phyloP scores from a whole-genome alignment of 2,113 vertebrate species.

The Tetrax tetrax region DNA sequence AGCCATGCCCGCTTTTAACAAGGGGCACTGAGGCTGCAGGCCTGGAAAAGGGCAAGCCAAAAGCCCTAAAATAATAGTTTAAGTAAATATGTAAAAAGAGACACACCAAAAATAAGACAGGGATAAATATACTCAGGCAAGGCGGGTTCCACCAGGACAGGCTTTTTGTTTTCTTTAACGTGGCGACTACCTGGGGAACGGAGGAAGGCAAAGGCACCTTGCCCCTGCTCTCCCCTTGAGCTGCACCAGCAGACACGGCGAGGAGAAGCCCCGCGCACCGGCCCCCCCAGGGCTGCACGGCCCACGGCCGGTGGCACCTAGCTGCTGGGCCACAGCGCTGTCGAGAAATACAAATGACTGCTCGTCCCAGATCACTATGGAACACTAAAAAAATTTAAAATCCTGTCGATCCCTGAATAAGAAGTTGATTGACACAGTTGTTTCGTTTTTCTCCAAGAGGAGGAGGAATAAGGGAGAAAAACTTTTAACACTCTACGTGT shows the following conservation, averaged over 20 bases:
- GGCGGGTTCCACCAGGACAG: constrained; percentile 48
- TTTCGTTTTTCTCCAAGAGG: constrained; percentile 67
- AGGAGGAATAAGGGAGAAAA: constrained; percentile 67
- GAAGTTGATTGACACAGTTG: constrained; percentile 74
- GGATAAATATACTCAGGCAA: constrained; percentile 47
- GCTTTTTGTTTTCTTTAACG: constrained; percentile 14
- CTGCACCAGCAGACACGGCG: not conserved
- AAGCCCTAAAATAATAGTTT: constrained; percentile 43
- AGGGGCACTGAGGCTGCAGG: not conserved
- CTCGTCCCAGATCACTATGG: constrained; percentile 55
- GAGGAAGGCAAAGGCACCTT: not conserved
- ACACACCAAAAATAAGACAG: constrained; percentile 54
- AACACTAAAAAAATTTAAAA: constrained; percentile 78
- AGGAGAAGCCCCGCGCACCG: constrained; percentile 2
- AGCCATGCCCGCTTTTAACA: not conserved
- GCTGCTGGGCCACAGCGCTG: constrained; percentile 42
- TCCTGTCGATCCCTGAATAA: constrained; percentile 84
- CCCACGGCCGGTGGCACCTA: not conserved
- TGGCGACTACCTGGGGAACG: constrained; percentile 44
- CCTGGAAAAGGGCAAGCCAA: constrained; percentile 25
- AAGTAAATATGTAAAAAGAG: constrained; percentile 51
- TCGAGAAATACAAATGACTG: constrained; percentile 53
- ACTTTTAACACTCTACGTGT: constrained; percentile 1
- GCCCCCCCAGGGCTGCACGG: not conserved
- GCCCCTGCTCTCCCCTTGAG: constrained; percentile 3